Evolutionary conservation across 2,888 invertebrate species (phyloP), one percentile per base, ranked within the genome.

Genomic region (Lapara coniferarum): DNA sequence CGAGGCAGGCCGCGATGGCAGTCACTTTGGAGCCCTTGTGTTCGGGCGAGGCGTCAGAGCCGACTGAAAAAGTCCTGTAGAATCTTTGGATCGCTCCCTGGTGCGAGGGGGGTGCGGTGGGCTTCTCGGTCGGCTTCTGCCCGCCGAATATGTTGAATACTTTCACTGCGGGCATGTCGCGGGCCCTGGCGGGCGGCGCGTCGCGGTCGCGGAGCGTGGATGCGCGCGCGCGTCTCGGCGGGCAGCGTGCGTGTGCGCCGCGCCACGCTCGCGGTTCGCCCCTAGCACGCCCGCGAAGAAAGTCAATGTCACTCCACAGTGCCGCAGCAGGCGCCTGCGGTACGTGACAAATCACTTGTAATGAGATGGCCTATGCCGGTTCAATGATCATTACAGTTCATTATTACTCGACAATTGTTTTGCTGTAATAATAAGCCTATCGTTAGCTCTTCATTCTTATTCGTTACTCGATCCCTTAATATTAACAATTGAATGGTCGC

Each of bases 101-200:
- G 71, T 85, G 84, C 72, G 89, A 78, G 85, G 89, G 85, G 84
- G 89, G 78, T 78, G 88, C 72, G 73, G 85, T 74, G 73, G 86
- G 84, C 79, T 91, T 92, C 85, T 92, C 92, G 87, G 90, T 82
- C 86, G 92, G 89, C 90, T 92, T 93, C 91, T 93, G 93, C 81
- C 90, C 91, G 86, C 93, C 93, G 89, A 93, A 93, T 93, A 93
- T 91, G 84, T 89, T 91, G 85, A 93, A 92, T 85, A 93, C 93
- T 92, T 93, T 93, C 92, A 93, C 93, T 91, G 91, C 92, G 93
- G 93, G 93, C 93, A 93, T 93, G 80, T 85, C 92, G 91, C 91
- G 91, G 85, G 85, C 89, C 90, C 91, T 89, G 84, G 82, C 85
- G 84, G 84, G 84, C 86, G 86, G 84, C 85, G 88, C 88, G 85